Evolutionary conservation across 2,888 invertebrate species (phyloP).

Genomic region (Zele albiditarsus): DNA sequence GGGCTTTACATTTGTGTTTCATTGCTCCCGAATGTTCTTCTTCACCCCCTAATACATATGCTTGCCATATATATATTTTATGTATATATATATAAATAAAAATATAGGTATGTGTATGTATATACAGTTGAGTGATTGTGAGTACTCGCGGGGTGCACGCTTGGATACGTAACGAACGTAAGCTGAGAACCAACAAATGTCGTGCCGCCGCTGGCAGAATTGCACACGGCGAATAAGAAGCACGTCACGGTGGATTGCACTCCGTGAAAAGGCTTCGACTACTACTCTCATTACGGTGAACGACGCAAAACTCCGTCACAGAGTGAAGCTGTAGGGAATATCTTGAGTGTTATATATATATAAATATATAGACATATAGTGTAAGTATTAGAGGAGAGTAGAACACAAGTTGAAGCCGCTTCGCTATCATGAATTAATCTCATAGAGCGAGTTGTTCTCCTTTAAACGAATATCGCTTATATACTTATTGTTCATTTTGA

Average conservation of each 20-base stretch:
- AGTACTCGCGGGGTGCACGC: conserved; percentile 34
- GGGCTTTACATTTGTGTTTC: conserved; percentile 56
- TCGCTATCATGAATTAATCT: conserved; percentile 15
- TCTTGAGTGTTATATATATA: conserved; percentile 13
- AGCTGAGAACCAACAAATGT: conserved; percentile 69
- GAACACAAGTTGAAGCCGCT: not conserved
- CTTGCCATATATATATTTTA: conserved; percentile 34
- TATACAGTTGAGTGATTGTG: conserved; percentile 33
- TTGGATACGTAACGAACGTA: conserved; percentile 59
- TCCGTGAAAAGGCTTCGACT: conserved; percentile 62
- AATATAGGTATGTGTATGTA: conserved; percentile 18
- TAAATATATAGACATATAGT: not conserved
- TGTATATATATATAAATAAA: conserved; percentile 25
- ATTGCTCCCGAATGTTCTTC: conserved; percentile 54
- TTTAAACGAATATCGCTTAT: too few relatives aligned
- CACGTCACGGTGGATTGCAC: conserved; percentile 67
- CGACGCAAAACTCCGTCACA: conserved; percentile 27
- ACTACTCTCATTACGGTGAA: conserved; percentile 63
- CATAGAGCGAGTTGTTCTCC: conserved; percentile 4
- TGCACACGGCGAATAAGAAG: conserved; percentile 59
- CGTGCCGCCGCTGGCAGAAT: conserved; percentile 51
- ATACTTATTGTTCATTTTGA: too few relatives aligned
- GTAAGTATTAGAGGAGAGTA: not conserved
- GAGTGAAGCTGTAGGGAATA: conserved; percentile 7
- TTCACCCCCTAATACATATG: conserved; percentile 19